Evolutionary conservation across 2,888 invertebrate species (phyloP).

Genomic region (Phorcus lineatus): DNA sequence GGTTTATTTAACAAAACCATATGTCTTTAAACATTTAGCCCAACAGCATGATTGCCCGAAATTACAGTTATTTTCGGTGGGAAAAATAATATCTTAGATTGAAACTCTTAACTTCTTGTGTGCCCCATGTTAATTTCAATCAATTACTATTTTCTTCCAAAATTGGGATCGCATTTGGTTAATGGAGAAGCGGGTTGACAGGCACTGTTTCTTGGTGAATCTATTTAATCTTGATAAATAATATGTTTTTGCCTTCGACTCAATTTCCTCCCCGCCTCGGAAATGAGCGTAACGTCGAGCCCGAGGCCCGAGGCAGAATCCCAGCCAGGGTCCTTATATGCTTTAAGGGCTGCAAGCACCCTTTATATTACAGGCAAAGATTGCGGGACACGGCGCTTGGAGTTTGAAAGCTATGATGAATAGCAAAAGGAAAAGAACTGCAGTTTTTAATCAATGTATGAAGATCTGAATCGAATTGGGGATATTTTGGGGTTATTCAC

Average conservation of each 20-base stretch:
- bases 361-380: slow-evolving; percentile 28
- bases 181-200: neutral
- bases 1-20: neutral
- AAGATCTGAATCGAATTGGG: slow-evolving; percentile 12
- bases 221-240: slow-evolving; percentile 31
- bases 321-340: slow-evolving; percentile 2
- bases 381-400: slow-evolving; percentile 18
- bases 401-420: slow-evolving; percentile 19
- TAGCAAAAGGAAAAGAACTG: slow-evolving; percentile 15
- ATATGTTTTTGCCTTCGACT: slow-evolving; percentile 28
- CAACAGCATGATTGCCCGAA: neutral
- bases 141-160: neutral
- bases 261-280: slow-evolving; percentile 26
- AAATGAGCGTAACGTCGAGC: slow-evolving; percentile 29
- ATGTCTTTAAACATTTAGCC: neutral
- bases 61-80: neutral
- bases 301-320: neutral
- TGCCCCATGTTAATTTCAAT: neutral
- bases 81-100: slow-evolving; percentile 3
- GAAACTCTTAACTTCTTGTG: neutral
- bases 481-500: slow-evolving; percentile 2
- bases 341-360: slow-evolving; percentile 6
- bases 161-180: slow-evolving; percentile 1
- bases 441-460: slow-evolving; percentile 28
- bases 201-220: slow-evolving; percentile 12